Base-by-base conservation (phyloP, 2,113 vertebrate genomes). In the Tachysurus vachellii region DNA sequence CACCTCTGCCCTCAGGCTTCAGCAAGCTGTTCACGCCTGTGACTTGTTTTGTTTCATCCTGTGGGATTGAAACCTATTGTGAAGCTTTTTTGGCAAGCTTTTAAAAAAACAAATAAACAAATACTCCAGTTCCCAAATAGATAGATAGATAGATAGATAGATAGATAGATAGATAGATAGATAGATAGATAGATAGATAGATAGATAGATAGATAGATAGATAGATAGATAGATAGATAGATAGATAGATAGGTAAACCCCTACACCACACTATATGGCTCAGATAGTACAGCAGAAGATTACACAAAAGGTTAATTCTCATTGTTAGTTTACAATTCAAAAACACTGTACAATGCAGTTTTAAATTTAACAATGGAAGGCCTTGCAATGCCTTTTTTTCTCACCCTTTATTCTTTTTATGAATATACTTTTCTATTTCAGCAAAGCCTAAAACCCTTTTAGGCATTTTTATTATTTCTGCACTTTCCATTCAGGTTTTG, bases 401-500 rank as follows among this genome's bases (percentile, higher is more conserved):
- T 80, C 14, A 57, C 28, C 5, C 17, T 57, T 77, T 79, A 50
- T 77, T 19, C 6, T 77, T 77, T 54, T 28, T 16, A 53, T 56
- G 14, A 21, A 10, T 36, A 54, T 80, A 80, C n/a, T 57, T 57
- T 79, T 53, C n/a, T 50, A 79, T 54, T 79, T 56, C n/a, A 7
- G 42, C 28, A 80, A 57, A 80, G 42, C 28, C 21, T 80, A 57
- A 57, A 80, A 10, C 8, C 53, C 28, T 57, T 57, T 57, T 5
- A 23, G 14, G 54, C 28, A 80, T 57, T 36, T 31, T 36, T 42
- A 57, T 80, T 80, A 57, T 80, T 80, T 80, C 77, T 57, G 53
- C 28, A 21, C 28, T 36, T 80, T 59, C 28, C 1, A 36, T 80
- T 80, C n/a, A 80, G 77, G 54, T 36, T 80, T 80, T 80, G 77